These are phyloP conservation scores for Temnothorax longispinosus DNA, from an alignment of 1,140 invertebrate species.

Conservation along the genomic window DNA sequence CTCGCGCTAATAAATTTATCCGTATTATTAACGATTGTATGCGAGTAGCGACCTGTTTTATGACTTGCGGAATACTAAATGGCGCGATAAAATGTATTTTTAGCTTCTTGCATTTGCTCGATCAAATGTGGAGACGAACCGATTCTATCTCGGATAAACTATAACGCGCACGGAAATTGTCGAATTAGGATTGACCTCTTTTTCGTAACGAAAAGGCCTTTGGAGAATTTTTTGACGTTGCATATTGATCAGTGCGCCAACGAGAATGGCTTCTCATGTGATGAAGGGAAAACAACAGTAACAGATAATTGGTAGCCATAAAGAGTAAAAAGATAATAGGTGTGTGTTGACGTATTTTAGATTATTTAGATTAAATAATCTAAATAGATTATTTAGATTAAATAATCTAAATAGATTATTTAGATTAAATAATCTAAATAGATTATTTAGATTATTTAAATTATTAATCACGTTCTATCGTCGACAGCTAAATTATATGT, in stretches of 20 bases:
- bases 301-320: not conserved
- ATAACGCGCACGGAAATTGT: not conserved
- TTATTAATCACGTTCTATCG: not conserved
- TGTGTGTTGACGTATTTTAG: not conserved
- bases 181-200: not conserved
- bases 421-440: not conserved
- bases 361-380: not conserved
- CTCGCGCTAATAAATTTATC: not conserved
- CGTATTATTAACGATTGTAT: not conserved
- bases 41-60: not conserved
- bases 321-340: not conserved
- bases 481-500: too few relatives aligned
- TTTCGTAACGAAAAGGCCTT: not conserved
- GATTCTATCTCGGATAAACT: slow-evolving; percentile 16
- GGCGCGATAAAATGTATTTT: slow-evolving; percentile 34
- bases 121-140: not conserved
- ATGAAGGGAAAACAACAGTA: not conserved
- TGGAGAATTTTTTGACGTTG: not conserved
- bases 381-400: too few relatives aligned
- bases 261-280: not conserved
- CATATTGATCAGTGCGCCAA: not conserved
- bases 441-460: too few relatives aligned
- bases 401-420: too few relatives aligned
- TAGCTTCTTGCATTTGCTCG: slow-evolving; percentile 21
- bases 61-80: slow-evolving; percentile 20